phyloP scores from a whole-genome alignment of 2,113 vertebrate genomes.

The Siphamia tubifer region DNA sequence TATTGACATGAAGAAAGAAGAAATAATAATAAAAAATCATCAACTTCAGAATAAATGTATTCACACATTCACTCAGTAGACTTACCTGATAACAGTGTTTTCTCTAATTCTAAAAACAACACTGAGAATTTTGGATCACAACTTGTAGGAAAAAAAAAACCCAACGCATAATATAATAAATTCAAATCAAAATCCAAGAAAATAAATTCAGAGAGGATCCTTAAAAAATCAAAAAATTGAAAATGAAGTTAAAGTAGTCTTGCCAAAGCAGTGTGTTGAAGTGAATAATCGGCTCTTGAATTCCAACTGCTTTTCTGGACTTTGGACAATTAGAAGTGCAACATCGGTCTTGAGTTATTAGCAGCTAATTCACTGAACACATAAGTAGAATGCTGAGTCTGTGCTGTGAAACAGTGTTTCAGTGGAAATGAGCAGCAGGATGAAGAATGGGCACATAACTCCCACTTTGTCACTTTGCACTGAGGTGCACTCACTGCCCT shows the following conservation, averaged over 20 bases:
- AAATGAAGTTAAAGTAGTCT: background rate
- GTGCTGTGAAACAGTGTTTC: conserved; percentile 9
- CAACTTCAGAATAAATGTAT: too few species aligned
- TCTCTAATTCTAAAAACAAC: background rate
- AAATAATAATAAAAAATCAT: too few species aligned
- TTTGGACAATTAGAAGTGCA: conserved; percentile 49
- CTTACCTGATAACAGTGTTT: conserved; percentile 32
- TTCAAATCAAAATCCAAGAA: background rate
- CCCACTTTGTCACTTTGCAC: conserved; percentile 1
- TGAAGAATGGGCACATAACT: background rate
- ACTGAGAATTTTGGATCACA: background rate
- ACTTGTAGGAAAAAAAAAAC: too few species aligned
- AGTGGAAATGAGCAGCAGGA: conserved; percentile 26
- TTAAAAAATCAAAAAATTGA: background rate
- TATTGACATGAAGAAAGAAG: too few species aligned
- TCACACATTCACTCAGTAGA: background rate
- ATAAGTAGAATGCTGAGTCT: conserved; percentile 26
- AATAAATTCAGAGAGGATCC: background rate
- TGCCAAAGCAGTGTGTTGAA: conserved; percentile 1
- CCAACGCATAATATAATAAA: background rate
- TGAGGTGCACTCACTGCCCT: conserved; percentile 9
- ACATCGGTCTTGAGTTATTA: conserved; percentile 33
- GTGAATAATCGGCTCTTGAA: conserved; percentile 64
- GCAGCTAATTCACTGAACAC: conserved; percentile 5
- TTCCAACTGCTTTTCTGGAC: conserved; percentile 55